These are phyloP conservation scores for Platanista minor DNA, from an alignment of 2,113 vertebrate genomes.

Conservation along the genomic window DNA sequence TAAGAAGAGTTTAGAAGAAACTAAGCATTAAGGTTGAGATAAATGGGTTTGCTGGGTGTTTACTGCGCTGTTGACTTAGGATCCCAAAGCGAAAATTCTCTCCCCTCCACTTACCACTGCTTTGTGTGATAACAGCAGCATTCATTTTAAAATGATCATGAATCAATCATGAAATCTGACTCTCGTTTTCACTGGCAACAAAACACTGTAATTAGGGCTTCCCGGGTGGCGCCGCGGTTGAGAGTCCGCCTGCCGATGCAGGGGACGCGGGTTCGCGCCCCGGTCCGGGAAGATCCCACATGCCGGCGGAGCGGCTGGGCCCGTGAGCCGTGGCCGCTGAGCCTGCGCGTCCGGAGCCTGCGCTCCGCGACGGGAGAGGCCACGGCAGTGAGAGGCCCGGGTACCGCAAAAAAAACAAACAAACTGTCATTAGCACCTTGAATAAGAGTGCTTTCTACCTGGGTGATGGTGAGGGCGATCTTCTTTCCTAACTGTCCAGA, in stretches of 20 bases:
- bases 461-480: not conserved
- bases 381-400: no score
- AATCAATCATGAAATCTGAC: constrained; percentile 71
- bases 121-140: constrained; percentile 58
- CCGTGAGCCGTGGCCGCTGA: no score
- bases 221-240: no score
- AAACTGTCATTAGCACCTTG: constrained; percentile 67
- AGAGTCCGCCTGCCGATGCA: no score
- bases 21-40: constrained; percentile 42
- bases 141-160: constrained; percentile 64
- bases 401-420: no score
- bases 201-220: constrained; percentile 65
- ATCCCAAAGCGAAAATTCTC: constrained; percentile 55
- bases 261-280: no score
- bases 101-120: constrained; percentile 44
- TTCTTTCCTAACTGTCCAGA: not conserved
- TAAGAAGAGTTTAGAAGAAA: constrained; percentile 51
- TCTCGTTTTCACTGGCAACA: constrained; percentile 62
- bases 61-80: constrained; percentile 33
- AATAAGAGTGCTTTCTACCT: not conserved
- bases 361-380: no score
- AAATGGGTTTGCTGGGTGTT: constrained; percentile 45
- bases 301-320: no score
- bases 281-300: no score
- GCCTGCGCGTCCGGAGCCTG: no score